A percentile compares a stretch with the other conserved stretches of the same genome.
Conservation (phyloP, 2,113 vertebrate species). For the Lethenteron reissneri region DNA sequence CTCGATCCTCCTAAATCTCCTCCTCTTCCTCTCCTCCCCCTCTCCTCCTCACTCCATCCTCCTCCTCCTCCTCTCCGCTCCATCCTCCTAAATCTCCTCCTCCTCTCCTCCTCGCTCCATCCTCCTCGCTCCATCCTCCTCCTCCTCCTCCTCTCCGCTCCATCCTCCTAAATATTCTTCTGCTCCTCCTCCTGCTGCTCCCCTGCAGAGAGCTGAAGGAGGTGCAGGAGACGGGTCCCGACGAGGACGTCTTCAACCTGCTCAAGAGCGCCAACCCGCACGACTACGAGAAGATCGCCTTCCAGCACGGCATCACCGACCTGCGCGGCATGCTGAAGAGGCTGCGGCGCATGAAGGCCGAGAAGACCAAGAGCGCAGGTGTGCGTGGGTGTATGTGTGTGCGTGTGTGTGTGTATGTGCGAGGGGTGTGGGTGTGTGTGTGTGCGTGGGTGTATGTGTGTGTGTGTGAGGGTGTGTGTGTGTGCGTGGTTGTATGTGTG, state of each 20-base stretch:
- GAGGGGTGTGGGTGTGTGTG: no score
- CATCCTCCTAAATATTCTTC: background rate
- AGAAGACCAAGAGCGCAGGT: constrained; percentile 74
- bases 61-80: background rate
- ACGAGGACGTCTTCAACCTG: background rate
- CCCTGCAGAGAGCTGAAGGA: constrained; percentile 8
- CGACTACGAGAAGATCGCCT: constrained; percentile 1
- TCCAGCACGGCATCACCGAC: constrained; percentile 4
- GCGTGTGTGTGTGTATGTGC: no score
- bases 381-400: background rate
- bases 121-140: no score
- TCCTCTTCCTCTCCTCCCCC: background rate
- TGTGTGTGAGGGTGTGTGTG: no score
- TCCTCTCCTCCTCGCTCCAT: no score
- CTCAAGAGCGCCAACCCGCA: background rate
- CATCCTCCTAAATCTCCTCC: background rate
- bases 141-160: no score
- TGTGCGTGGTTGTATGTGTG: no score
- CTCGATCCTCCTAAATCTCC: no score
- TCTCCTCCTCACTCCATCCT: background rate
- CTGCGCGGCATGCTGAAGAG: background rate
- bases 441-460: no score
- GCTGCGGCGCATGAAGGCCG: constrained; percentile 14
- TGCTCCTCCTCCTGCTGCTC: no score
- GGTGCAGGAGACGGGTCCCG: background rate